phyloP scores from a whole-genome alignment of 2,888 invertebrate genomes.

The Pyrocoelia pectoralis region DNA sequence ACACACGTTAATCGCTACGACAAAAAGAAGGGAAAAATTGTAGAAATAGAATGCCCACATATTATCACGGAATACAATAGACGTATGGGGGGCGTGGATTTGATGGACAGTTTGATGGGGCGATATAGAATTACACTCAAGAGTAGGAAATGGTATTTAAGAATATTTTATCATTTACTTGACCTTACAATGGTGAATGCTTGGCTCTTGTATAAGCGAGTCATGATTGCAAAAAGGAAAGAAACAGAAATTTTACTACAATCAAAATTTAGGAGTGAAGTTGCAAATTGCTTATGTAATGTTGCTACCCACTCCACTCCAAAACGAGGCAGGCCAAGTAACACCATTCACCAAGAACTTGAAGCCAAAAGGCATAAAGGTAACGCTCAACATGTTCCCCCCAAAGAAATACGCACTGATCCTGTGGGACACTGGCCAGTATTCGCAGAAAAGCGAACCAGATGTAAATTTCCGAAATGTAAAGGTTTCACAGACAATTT shows the following conservation, averaged over 20 bases:
- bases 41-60: constrained; percentile 39
- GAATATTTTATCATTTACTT: constrained; percentile 38
- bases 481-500: no score
- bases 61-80: constrained; percentile 42
- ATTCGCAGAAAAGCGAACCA: constrained; percentile 5
- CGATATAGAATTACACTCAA: constrained; percentile 37
- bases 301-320: neutral
- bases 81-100: no score
- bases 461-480: no score
- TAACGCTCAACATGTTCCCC: constrained; percentile 6
- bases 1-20: constrained; percentile 9
- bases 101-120: constrained; percentile 44
- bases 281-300: constrained; percentile 4
- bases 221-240: neutral
- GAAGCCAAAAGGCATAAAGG: constrained; percentile 9
- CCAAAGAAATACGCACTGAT: neutral
- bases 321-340: constrained; percentile 2
- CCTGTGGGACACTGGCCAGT: neutral
- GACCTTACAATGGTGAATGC: constrained; percentile 40
- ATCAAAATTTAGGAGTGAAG: constrained; percentile 3
- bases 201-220: constrained; percentile 37
- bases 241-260: neutral
- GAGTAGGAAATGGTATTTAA: constrained; percentile 38
- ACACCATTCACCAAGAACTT: neutral
- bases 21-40: constrained; percentile 27